phyloP scores from a whole-genome alignment of 2,797 vertebrate genomes.

The Enteromius fasciolatus region DNA sequence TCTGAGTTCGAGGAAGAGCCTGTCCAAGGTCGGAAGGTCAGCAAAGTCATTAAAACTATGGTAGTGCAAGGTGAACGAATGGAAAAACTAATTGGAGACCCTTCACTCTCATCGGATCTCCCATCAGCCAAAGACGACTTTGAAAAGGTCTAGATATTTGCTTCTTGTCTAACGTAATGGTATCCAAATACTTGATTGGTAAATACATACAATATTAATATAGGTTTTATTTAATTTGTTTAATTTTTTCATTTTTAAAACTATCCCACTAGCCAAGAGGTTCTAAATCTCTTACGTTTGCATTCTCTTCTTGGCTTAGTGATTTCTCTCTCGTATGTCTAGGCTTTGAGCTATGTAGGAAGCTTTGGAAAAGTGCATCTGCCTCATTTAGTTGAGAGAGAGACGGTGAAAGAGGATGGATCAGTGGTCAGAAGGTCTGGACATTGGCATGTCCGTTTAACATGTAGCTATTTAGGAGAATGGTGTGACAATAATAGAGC shows the following conservation, averaged over 20 bases:
- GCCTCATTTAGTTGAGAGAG: conserved; percentile 88
- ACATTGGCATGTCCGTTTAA: conserved; percentile 68
- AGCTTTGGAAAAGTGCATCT: conserved; percentile 82
- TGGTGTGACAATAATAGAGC: conserved; percentile 46
- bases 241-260: neutral
- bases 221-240: too few species aligned
- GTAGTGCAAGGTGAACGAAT: conserved; percentile 88
- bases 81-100: conserved; percentile 88
- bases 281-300: neutral
- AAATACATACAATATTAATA: neutral
- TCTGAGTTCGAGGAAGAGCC: conserved; percentile 89
- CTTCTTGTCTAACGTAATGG: neutral
- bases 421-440: conserved; percentile 94
- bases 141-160: conserved; percentile 82
- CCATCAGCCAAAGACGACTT: conserved; percentile 96
- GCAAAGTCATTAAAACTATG: conserved; percentile 94
- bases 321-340: conserved; percentile 55
- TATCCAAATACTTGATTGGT: neutral
- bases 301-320: conserved; percentile 42
- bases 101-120: conserved; percentile 86
- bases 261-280: neutral
- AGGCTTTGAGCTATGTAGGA: conserved; percentile 92
- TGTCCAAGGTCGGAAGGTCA: conserved; percentile 92
- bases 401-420: conserved; percentile 88
- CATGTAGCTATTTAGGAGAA: conserved; percentile 47